Evolutionary conservation across 2,113 vertebrate genomes (phyloP).

Genomic region (Notothenia coriiceps): DNA sequence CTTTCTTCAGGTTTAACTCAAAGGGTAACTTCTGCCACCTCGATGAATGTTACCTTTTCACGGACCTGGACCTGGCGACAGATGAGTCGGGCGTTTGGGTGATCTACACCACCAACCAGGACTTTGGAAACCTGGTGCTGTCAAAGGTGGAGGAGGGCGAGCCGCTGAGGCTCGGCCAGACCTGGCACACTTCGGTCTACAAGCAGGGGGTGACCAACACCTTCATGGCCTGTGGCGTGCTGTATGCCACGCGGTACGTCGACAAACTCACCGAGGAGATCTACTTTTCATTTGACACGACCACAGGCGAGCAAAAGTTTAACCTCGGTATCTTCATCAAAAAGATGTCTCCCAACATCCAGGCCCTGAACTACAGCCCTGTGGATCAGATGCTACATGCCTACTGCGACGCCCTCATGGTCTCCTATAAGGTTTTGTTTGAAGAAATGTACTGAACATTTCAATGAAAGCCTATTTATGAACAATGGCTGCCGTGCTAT

Average conservation of each 20-base stretch:
- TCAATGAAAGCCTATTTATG: not conserved
- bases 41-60: constrained; percentile 70
- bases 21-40: constrained; percentile 80
- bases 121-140: constrained; percentile 80
- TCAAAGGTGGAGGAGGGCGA: constrained; percentile 63
- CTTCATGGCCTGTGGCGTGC: constrained; percentile 81
- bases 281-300: constrained; percentile 82
- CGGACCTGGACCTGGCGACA: constrained; percentile 82
- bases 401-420: constrained; percentile 70
- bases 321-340: constrained; percentile 70
- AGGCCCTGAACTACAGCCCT: constrained; percentile 82
- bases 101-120: constrained; percentile 71
- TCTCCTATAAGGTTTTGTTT: constrained; percentile 73
- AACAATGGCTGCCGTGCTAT: not conserved
- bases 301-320: constrained; percentile 72
- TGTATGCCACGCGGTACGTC: constrained; percentile 80
- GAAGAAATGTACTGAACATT: not conserved
- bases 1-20: constrained; percentile 69
- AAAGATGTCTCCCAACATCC: constrained; percentile 78
- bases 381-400: constrained; percentile 77
- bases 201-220: constrained; percentile 81
- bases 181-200: constrained; percentile 80
- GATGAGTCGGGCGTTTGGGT: constrained; percentile 84
- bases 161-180: constrained; percentile 39
- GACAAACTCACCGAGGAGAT: constrained; percentile 75